phyloP scores from a whole-genome alignment of 2,888 invertebrate species.

The Anodontia alba region DNA sequence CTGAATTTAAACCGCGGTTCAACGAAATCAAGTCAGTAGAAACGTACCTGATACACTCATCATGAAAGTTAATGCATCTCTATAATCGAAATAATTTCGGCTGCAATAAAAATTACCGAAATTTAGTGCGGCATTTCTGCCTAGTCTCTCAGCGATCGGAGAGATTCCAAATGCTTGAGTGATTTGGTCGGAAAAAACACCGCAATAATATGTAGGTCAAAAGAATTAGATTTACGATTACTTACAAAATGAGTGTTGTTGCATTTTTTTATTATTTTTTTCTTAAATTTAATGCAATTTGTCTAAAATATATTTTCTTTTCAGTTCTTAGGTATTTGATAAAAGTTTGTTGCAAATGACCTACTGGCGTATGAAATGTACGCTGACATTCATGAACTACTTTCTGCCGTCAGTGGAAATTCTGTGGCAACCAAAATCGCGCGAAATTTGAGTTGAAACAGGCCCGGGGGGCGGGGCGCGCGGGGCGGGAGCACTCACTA shows the following conservation, averaged over 20 bases:
- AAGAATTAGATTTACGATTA: neutral
- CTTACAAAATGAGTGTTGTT: too few relatives aligned
- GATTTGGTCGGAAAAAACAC: conserved; percentile 8
- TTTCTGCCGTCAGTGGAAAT: neutral
- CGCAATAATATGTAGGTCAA: neutral
- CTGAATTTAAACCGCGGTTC: neutral
- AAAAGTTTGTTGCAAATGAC: too few relatives aligned
- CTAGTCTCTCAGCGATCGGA: conserved; percentile 3
- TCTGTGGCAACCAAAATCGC: neutral
- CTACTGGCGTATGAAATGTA: neutral
- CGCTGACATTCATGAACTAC: conserved; percentile 8
- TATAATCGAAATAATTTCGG: neutral
- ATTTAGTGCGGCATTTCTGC: conserved; percentile 11
- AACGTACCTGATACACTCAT: neutral
- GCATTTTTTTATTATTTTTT: too few relatives aligned
- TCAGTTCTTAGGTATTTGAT: too few relatives aligned
- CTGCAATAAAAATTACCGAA: neutral
- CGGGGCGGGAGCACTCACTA: neutral
- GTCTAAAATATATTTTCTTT: too few relatives aligned
- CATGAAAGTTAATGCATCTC: neutral
- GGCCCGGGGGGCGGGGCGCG: neutral
- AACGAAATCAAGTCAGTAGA: neutral
- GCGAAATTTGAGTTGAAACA: neutral
- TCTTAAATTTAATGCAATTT: too few relatives aligned
- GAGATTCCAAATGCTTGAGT: conserved; percentile 19